Evolutionary conservation across 2,113 vertebrate genomes (phyloP), one percentile per base, ranked within the genome.

Genomic region (Alouatta palliata): DNA sequence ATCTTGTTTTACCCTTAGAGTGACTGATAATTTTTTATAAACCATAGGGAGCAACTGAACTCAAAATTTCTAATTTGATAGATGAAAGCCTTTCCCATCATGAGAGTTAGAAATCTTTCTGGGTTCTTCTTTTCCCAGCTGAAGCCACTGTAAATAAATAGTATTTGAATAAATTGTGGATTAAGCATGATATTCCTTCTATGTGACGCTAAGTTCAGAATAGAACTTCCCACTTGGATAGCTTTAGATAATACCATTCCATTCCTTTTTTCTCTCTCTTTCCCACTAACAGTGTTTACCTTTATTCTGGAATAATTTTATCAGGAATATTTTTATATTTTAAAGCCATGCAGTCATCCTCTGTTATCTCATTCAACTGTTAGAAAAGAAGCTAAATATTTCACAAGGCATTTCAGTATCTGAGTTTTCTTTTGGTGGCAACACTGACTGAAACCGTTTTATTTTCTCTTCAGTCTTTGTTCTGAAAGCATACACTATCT

Each of bases 311-410:
- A 8, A 89, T 19, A 81, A 4, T 97, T 90, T 71, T 56, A 58
- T 75, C 27, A 79, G 35, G 45, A 56, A 85, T 83, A 85, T 91
- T 96, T 95, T 97, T 54, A 87, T 91, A 87, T 96, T 91, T 32
- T 96, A 91, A 97, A 92, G 88, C 52, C 52, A 70, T 43, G 40
- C 40, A 43, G 40, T 43, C 40, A 43, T 43, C 5, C 40, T 43
- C 40, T 43, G 40, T 43, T 43, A 43, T 92, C 21, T 27, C 73
- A 85, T 76, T 95, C 70, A 49, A 80, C 68, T 56, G 95, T 91
- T 95, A 97, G 90, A 90, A 86, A 76, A 87, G 58, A 94, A 94
- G 21, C 64, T 94, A 95, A 97, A 75, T 95, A 95, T 96, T 97
- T 97, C 70, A 75, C 68, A 45, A 95, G 49, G 49, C 75, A 93